Conservation (phyloP, 2,888 invertebrate species). For the Phalera bucephala region DNA sequence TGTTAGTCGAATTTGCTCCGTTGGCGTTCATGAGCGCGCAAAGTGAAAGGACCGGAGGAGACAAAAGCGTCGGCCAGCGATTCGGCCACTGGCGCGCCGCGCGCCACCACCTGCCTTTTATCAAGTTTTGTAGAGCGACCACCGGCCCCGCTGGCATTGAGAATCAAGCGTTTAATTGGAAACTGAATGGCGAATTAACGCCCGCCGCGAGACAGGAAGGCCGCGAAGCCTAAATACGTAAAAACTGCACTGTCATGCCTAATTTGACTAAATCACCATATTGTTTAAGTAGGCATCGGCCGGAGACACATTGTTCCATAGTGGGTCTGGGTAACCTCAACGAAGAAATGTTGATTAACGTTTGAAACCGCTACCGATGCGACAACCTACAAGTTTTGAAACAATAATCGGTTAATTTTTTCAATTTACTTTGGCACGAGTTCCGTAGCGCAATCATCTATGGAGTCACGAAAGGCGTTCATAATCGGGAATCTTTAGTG, state of each 20-base stretch:
- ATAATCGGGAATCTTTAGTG: slow-evolving; percentile 25
- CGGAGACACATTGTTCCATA: slow-evolving; percentile 32
- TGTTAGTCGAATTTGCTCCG: slow-evolving; percentile 55
- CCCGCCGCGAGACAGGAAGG: slow-evolving; percentile 70
- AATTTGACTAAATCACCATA: slow-evolving; percentile 32
- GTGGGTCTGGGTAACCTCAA: slow-evolving; percentile 31
- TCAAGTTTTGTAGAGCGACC: slow-evolving; percentile 67
- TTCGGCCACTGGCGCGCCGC: slow-evolving; percentile 71
- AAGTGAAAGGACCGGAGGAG: slow-evolving; percentile 76
- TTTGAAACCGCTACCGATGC: slow-evolving; percentile 36
- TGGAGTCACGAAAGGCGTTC: slow-evolving; percentile 46
- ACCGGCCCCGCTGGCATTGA: slow-evolving; percentile 79
- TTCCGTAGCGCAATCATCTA: slow-evolving; percentile 46
- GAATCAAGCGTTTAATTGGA: slow-evolving; percentile 80
- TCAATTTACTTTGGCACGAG: slow-evolving; percentile 60
- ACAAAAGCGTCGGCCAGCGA: slow-evolving; percentile 70
- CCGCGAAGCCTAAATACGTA: slow-evolving; percentile 69
- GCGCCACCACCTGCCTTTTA: slow-evolving; percentile 76
- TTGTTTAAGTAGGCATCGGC: slow-evolving; percentile 35
- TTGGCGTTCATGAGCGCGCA: slow-evolving; percentile 65
- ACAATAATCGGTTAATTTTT: slow-evolving; percentile 55
- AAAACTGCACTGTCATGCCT: slow-evolving; percentile 57
- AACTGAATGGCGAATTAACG: slow-evolving; percentile 76
- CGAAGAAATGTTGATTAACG: slow-evolving; percentile 50
- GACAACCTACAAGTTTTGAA: slow-evolving; percentile 53